These are phyloP conservation scores for Odontocolon sp. DNA, from an alignment of 2,888 invertebrate genomes.

Conservation along the genomic window DNA sequence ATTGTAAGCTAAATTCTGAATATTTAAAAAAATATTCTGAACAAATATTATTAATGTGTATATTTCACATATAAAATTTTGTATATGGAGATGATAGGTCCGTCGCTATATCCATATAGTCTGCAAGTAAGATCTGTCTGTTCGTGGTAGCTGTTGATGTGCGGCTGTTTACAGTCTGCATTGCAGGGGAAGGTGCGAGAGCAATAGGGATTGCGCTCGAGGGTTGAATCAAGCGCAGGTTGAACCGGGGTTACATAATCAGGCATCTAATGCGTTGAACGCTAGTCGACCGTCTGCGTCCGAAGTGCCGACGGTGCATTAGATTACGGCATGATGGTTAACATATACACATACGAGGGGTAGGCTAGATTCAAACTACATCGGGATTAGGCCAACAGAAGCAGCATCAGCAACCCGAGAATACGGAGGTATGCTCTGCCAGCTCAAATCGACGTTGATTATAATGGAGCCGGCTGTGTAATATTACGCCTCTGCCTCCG, in stretches of 20 bases:
- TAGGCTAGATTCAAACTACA: constrained; percentile 41
- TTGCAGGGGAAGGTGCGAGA: constrained; percentile 40
- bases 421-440: constrained; percentile 14
- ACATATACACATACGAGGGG: constrained; percentile 28
- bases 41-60: too few species aligned
- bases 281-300: constrained; percentile 38
- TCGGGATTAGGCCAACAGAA: constrained; percentile 10
- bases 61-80: too few species aligned
- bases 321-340: constrained; percentile 42
- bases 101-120: background rate
- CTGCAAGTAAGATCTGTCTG: too few species aligned
- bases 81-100: too few species aligned
- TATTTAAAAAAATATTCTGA: too few species aligned
- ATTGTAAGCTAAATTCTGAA: too few species aligned
- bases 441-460: constrained; percentile 39
- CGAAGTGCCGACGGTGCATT: constrained; percentile 56
- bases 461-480: constrained; percentile 43
- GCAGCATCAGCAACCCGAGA: background rate
- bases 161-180: constrained; percentile 47
- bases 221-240: constrained; percentile 52
- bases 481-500: constrained; percentile 15
- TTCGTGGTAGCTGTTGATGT: constrained; percentile 35
- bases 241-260: constrained; percentile 69
- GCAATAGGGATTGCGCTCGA: too few species aligned
- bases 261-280: constrained; percentile 61